Evolutionary conservation across 23 tunicate species (phyloP).

Genomic region (Ascidia mentula): DNA sequence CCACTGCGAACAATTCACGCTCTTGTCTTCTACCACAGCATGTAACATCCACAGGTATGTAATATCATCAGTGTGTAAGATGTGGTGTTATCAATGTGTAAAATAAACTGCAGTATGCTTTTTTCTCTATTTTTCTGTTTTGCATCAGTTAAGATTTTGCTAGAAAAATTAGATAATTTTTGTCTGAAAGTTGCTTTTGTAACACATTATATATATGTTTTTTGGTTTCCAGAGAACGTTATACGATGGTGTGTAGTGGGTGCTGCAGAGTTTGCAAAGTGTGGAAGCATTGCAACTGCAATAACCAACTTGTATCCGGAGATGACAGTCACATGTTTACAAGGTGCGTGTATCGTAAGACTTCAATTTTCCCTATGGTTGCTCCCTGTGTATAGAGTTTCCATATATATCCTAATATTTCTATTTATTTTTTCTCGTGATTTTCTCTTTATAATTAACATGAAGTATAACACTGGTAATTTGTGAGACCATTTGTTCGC

Average conservation of each 20-base stretch:
- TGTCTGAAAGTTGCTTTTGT: neutral
- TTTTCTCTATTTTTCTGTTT: neutral
- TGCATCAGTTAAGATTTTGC: neutral
- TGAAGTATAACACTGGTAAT: too few species aligned
- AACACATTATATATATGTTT: too few species aligned
- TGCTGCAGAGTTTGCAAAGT: conserved; percentile 25
- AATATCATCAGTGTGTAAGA: neutral
- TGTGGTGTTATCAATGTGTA: too few species aligned
- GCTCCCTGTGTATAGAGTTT: too few species aligned
- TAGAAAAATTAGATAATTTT: neutral
- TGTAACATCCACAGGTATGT: neutral
- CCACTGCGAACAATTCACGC: neutral
- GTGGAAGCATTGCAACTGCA: conserved; percentile 1
- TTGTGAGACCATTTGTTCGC: too few species aligned
- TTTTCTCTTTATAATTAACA: too few species aligned
- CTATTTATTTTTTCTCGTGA: too few species aligned
- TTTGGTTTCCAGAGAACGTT: conserved; percentile 12
- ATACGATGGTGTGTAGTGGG: conserved; percentile 55
- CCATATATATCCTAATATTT: too few species aligned
- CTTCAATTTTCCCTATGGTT: too few species aligned
- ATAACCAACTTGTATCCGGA: neutral
- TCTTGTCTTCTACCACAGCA: conserved; percentile 38
- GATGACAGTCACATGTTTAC: conserved; percentile 18
- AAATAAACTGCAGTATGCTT: too few species aligned
- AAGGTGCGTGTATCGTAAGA: too few species aligned